Evolutionary conservation across 2,888 invertebrate genomes (phyloP), one percentile per base, ranked within the genome.

Genomic region (Schrankia costaestrigalis): DNA sequence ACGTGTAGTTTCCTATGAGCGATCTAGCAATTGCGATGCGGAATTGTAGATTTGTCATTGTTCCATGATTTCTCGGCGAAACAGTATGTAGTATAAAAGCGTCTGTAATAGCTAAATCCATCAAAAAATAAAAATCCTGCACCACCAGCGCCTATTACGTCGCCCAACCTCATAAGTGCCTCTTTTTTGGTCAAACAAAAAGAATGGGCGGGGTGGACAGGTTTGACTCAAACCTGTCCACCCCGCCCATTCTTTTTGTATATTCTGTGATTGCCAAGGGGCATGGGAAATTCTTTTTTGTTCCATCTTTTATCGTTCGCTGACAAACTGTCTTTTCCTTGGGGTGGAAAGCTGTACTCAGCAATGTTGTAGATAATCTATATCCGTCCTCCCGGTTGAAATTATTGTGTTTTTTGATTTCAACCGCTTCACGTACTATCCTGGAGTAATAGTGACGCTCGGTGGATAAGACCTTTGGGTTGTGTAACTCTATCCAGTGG

Each of bases 201-300:
- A 35, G 46, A 12, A 50, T 47, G 53, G 46, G 44, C 7, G 46
- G 47, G 14, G 47, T 48, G 18, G 45, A 51, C 31, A 43, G 40
- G 22, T 54, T 54, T n/a, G n/a, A n/a, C n/a, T n/a, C n/a, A n/a
- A 54, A 54, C 22, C 40, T 43, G 31, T 51, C 45, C 18, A 48
- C 47, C 14, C 47, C 46, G 7, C 44, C 46, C 53, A 47, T 50
- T 12, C 46, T 35, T 32, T 47, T 47, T 2, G 43, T 44, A 28
- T 50, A 49, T 26, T 46, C 35, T 25, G 25, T 24, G 6, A 47
- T 19, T 18, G 34, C 34, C 26, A 11, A 11, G 26, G 42, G 51
- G 17, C 43, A 48, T 11, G 12, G 9, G 12, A 41, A 30, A 18
- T 17, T 19, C 21, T 30, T 29, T 26, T 31, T 54, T 11, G 39